Base-by-base conservation (phyloP, 2,113 vertebrate genomes). In the Ahaetulla prasina region DNA sequence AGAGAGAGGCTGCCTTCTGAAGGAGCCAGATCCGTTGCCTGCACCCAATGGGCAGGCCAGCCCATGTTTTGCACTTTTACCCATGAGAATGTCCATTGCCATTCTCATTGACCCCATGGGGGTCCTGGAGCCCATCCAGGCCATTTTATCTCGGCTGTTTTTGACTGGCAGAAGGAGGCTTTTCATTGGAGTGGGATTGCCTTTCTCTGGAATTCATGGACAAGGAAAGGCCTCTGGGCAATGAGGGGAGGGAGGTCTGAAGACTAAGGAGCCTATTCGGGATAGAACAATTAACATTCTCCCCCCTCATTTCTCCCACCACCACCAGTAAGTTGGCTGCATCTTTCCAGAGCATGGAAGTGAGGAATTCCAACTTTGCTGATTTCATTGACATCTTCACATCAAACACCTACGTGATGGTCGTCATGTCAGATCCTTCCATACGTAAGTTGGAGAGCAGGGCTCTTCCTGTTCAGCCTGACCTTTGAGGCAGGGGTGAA, bases 361-460 rank as follows among this genome's bases (percentile, higher is more conserved):
- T 99, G 95, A 98, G 99, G 92, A 99, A 99, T 97, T 99, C 99
- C 95, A 99, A 99, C 97, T 99, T 99, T 94, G 99, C 99, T 53
- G 99, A 99, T 97, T 99, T 99, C 96, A 99, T 99, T 90, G 99
- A 99, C 89, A 99, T 99, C 96, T 99, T 99, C 95, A 99, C 99
- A 63, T 99, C 99, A 89, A 99, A 99, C 95, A 99, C 99, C 91
- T 99, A 99, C 0, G 99, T 99, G 95, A 99, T 99, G 99, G 99
- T 99, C 91, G 99, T 99, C 95, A 99, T 99, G 99, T 99, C 99
- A 1, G 99, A 99, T 96, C 99, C 99, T 39, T 99, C 99, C 27
- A 99, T 99, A 97, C 99, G 99, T 99, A 98, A 99, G 99, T 98
- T 89, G 49, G 60, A 7, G n/a, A 23, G 52, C 14, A 39, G 49